Conservation (phyloP, 2,797 vertebrate genomes). For the Glossophaga mutica region DNA sequence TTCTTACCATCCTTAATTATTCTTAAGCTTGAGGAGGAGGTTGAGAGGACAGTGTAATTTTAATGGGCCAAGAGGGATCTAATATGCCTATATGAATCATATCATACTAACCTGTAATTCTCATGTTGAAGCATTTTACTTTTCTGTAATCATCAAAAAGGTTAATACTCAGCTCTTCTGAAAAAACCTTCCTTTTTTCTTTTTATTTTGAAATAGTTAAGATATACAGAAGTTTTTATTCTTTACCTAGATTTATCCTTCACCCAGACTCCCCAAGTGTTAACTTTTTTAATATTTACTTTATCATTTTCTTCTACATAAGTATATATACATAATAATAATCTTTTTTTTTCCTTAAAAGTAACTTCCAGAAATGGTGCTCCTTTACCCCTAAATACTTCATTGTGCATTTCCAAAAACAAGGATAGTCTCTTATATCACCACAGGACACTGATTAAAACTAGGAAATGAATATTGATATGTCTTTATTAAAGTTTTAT, state of each 20-base stretch:
- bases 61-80: background rate
- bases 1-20: background rate
- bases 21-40: background rate
- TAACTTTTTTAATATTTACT: background rate
- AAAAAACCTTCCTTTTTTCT: background rate
- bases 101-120: background rate
- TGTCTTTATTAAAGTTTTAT: background rate
- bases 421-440: background rate
- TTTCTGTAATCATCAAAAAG: background rate
- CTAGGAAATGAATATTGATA: background rate
- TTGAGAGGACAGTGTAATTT: background rate
- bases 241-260: background rate
- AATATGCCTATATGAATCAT: background rate
- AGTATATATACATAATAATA: background rate
- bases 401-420: background rate
- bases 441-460: background rate
- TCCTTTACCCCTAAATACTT: conserved; percentile 10
- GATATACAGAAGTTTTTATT: conserved; percentile 5
- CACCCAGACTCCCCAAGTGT: background rate
- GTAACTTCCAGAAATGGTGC: background rate
- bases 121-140: background rate
- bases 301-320: background rate
- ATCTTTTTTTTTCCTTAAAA: background rate
- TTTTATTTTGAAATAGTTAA: conserved; percentile 27
- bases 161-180: background rate